Evolutionary conservation across 2,113 vertebrate genomes (phyloP), one percentile per base, ranked within the genome.

Genomic region (Raja brachyura): DNA sequence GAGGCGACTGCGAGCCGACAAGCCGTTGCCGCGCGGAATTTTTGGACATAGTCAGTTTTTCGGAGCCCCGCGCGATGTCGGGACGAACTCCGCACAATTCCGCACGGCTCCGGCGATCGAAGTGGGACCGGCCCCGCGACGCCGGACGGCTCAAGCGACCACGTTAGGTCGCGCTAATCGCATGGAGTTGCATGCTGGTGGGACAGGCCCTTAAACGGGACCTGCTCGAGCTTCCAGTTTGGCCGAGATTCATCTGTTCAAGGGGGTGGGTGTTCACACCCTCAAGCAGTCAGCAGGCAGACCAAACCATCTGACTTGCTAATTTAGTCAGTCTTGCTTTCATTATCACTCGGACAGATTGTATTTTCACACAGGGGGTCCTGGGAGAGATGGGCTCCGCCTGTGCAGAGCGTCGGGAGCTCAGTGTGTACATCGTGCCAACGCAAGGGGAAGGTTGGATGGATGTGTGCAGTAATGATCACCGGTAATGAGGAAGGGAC

Each of bases 271-370:
- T 70, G 14, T 63, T 22, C 31, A 28, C 33, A 33, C 63, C 93
- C 61, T 48, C 13, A 86, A 59, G 76, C 66, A 74, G 94, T 93
- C 94, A 94, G 28, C 0, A 88, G 70, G 93, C 94, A 93, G 93
- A 93, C 33, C 59, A 28, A 88, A 39, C 93, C 93, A 75, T 70
- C 93, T 85, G 79, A 70, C 93, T 93, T 54, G 79, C 78, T 73
- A 93, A 93, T 86, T 85, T 73, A 68, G 79, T 95, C 95, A 96
- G 94, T 95, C 79, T 93, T 93, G 93, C 94, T 94, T 94, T 96
- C 94, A 96, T 96, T 96, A 96, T 94, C 93, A 93, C 74, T 83
- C 93, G 93, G 95, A 93, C 96, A 96, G 95, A 96, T 96, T 96
- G 95, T 95, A 94, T 96, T 93, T 97, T 96, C 95, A 95, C 95